Base-by-base conservation (phyloP, 1,140 invertebrate species). In the Aphelenchoides besseyi region DNA sequence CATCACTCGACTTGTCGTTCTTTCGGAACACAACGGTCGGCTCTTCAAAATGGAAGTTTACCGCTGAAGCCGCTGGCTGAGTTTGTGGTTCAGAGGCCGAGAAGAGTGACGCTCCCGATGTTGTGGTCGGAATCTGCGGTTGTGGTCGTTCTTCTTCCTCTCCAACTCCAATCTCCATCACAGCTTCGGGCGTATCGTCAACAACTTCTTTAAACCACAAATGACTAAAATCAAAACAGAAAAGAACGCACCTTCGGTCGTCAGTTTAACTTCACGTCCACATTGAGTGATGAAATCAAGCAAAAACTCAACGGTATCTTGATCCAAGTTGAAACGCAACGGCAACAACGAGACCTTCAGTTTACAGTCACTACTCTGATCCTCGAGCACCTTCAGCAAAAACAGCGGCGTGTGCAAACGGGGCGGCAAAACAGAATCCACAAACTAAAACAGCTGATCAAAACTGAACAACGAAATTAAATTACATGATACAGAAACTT, bases 271-370 rank as follows among this genome's bases (percentile, higher is more conserved):
- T 48, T 48, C 41, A 48, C 41, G 41, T 23, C 41, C 41, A 23
- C 41, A 48, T 23, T 48, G 41, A 48, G 41, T 23, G 28, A 68
- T 59, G 62, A 80, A 80, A 36, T 80, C 79, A 29, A 55, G 52
- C 9, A 80, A 33, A 62, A 80, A 80, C 36, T 82, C 80, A 5
- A 82, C 41, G 5, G 80, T 80, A 57, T 80, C 79, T 37, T 80
- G 79, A 74, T 80, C 79, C 16, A 82, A 30, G 55, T 80, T 80
- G 3, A 80, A 36, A 26, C 80, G 70, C 26, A 80, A 72, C 0
- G 79, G 80, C n/a, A 76, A 29, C 32, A 82, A 29, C 29, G 74
- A 64, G 26, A 82, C 68, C n/a, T 79, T 69, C 29, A 82, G 36
- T 35, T 72, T 80, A 1, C 68, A 77, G 59, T 82, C 79, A 3